Conservation (phyloP, 2,113 vertebrate species). For the Rallus limicola region DNA sequence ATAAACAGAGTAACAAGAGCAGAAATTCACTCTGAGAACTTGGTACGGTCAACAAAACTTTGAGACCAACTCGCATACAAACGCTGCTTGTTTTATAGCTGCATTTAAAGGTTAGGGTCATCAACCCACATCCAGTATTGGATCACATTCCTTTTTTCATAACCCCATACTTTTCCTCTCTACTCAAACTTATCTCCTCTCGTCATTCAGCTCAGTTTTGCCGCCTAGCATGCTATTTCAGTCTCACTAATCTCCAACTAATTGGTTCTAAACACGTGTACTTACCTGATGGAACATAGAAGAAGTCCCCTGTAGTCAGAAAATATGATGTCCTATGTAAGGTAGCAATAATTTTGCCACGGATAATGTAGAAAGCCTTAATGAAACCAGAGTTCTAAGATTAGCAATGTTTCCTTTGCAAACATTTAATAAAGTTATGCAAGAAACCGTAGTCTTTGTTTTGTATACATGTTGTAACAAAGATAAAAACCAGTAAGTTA, state of each 20-base stretch:
- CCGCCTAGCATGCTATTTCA: neutral
- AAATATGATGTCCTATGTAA: conserved; percentile 69
- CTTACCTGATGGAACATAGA: conserved; percentile 80
- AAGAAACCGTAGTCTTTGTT: neutral
- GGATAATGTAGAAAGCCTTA: conserved; percentile 74
- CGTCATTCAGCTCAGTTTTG: neutral
- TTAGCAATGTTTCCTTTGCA: neutral
- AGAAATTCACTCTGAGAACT: neutral
- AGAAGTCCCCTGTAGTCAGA: conserved; percentile 73
- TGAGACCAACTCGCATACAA: neutral
- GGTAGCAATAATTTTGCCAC: conserved; percentile 68
- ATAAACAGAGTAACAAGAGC: neutral
- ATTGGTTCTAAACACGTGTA: neutral
- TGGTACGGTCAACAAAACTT: neutral
- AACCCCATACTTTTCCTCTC: neutral
- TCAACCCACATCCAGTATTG: neutral
- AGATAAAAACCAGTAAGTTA: neutral
- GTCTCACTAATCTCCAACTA: neutral
- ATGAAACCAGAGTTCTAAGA: neutral
- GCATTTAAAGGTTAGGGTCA: neutral
- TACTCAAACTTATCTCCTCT: neutral
- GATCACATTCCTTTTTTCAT: neutral
- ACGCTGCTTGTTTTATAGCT: neutral
- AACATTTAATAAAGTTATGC: neutral
- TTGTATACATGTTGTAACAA: neutral